A percentile compares a stretch with the other conserved stretches of the same genome.
These are phyloP conservation scores for Erythrolamprus reginae DNA, from an alignment of 2,113 vertebrate species.

Conservation along the genomic window DNA sequence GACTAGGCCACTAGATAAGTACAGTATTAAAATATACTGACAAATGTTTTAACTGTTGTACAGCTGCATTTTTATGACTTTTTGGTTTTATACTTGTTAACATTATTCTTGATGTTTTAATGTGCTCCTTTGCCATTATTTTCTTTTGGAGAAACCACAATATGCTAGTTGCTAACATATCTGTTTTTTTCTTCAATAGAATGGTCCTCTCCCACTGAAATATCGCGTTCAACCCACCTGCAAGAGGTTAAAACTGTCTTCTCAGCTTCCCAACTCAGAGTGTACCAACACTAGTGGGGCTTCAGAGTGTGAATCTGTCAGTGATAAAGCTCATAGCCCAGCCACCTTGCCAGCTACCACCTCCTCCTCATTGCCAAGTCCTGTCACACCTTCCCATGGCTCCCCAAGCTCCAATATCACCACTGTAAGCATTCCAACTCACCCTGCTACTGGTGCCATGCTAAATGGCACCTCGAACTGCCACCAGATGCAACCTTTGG, in stretches of 20 bases:
- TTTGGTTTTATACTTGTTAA: background rate
- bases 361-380: constrained; percentile 76
- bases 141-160: background rate
- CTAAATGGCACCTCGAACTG: constrained; percentile 77
- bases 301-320: constrained; percentile 86
- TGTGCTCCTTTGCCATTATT: background rate
- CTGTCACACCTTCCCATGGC: constrained; percentile 66
- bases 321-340: constrained; percentile 87
- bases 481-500: constrained; percentile 68
- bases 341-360: constrained; percentile 70
- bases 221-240: constrained; percentile 85
- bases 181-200: constrained; percentile 61
- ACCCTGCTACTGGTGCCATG: constrained; percentile 39
- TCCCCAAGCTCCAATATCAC: constrained; percentile 71
- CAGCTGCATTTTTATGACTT: background rate
- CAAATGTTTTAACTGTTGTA: background rate
- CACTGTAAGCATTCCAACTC: constrained; percentile 57
- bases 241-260: constrained; percentile 76
- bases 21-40: background rate
- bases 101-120: background rate
- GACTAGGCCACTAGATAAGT: background rate
- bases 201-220: constrained; percentile 84
- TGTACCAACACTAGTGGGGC: constrained; percentile 82
- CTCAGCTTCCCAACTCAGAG: constrained; percentile 72
- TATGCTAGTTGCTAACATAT: background rate